Evolutionary conservation across 2,797 vertebrate genomes (phyloP), one percentile per base, ranked within the genome.

Genomic region (Sternotherus odoratus): DNA sequence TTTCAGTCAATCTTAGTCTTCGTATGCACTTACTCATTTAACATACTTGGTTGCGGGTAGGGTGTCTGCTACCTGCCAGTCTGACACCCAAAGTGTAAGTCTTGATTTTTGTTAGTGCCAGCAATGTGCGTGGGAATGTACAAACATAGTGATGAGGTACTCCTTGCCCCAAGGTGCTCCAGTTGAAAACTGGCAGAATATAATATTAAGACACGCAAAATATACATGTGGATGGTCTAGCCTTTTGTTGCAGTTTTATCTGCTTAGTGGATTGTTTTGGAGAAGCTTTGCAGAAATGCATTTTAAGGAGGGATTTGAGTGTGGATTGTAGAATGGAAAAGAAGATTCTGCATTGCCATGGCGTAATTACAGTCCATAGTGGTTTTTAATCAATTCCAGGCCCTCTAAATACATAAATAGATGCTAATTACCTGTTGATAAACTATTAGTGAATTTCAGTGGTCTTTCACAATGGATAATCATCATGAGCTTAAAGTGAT

Each of bases 341-440:
- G 21, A 84, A 91, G 26, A 66, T 85, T 87, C 86, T 89, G 66
- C 91, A 36, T 80, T 88, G 33, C 86, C 33, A 33, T n/a, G 87
- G 57, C 53, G 49, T 3, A 60, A 77, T 79, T 81, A 24, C n/a
- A 92, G 57, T n/a, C 89, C 79, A 48, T 33, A 30, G 2, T 79
- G 43, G n/a, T 93, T 86, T 83, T 75, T 30, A 39, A 72, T 90
- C 33, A 87, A 72, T 54, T 86, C 51, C 53, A 82, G 33, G 36
- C 72, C 72, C 82, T 84, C 17, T 89, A 24, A 39, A 69, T 39
- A 39, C 36, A 23, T 91, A 80, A 92, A 50, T 63, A 79, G 92
- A 19, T 82, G 80, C 49, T 84, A 53, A 87, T 93, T 88, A 87
- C 49, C 19, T 57, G 15, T 26, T 66, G 83, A 16, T 33, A 87